phyloP scores from a whole-genome alignment of 23 tunicate species.

The Trididemnum nubilum region DNA sequence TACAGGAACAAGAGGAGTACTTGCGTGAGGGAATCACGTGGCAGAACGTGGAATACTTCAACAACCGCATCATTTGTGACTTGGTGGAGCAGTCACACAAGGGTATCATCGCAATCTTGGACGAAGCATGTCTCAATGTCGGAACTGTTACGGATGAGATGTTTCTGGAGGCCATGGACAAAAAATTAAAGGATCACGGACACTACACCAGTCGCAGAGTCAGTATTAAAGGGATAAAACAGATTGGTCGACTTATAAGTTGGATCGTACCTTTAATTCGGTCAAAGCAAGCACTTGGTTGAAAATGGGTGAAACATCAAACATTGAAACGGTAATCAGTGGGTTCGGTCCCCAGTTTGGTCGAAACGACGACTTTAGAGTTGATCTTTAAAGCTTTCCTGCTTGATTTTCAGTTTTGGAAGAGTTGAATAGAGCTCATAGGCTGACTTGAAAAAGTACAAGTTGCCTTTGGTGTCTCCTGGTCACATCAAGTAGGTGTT shows the following conservation, averaged over 20 bases:
- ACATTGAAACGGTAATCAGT: background rate
- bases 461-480: no score
- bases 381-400: no score
- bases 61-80: slow-evolving; percentile 89
- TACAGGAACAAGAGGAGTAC: slow-evolving; percentile 95
- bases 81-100: slow-evolving; percentile 88
- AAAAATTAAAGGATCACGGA: slow-evolving; percentile 71
- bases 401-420: no score
- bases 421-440: no score
- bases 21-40: slow-evolving; percentile 88
- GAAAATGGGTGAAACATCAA: background rate
- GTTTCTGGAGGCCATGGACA: slow-evolving; percentile 92
- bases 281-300: no score
- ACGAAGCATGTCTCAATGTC: slow-evolving; percentile 90
- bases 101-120: slow-evolving; percentile 88
- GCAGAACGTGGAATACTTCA: slow-evolving; percentile 93
- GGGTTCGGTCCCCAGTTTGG: no score
- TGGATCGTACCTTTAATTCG: no score
- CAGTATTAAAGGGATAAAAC: no score
- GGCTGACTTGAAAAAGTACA: no score
- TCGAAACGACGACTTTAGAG: no score
- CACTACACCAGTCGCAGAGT: slow-evolving; percentile 87
- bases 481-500: no score
- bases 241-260: background rate
- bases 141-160: slow-evolving; percentile 87